Conservation (phyloP, 1,140 invertebrate genomes). For the Medauroidea extradentata region DNA sequence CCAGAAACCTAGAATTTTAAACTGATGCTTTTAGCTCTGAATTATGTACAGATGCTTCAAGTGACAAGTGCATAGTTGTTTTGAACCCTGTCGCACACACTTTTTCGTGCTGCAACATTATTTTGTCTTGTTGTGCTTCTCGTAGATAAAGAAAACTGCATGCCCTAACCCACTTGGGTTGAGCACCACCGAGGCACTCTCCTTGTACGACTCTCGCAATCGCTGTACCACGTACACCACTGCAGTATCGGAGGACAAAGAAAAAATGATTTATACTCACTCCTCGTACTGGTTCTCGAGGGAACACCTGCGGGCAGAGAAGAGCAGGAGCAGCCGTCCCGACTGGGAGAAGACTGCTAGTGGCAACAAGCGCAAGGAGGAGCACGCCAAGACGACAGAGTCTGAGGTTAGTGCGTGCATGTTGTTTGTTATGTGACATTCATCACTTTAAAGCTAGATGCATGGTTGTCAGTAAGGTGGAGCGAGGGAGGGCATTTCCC, state of each 20-base stretch:
- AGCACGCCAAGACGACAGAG: slow-evolving; percentile 1
- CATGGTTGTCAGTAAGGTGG: too few relatives aligned
- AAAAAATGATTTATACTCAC: slow-evolving; percentile 64
- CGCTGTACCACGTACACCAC: slow-evolving; percentile 53
- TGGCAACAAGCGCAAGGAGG: neutral
- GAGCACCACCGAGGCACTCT: slow-evolving; percentile 59
- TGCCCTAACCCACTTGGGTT: slow-evolving; percentile 67
- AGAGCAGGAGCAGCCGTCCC: slow-evolving; percentile 28
- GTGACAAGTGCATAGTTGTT: too few relatives aligned
- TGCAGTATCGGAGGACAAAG: slow-evolving; percentile 50
- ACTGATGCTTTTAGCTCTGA: too few relatives aligned
- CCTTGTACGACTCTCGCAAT: slow-evolving; percentile 51
- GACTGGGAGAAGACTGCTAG: neutral
- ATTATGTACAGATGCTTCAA: too few relatives aligned
- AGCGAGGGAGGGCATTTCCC: too few relatives aligned
- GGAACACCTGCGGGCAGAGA: slow-evolving; percentile 30
- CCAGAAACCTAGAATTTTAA: too few relatives aligned
- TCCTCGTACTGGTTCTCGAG: slow-evolving; percentile 53
- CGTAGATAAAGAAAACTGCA: slow-evolving; percentile 28
- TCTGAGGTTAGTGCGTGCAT: neutral
- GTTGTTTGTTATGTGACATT: too few relatives aligned
- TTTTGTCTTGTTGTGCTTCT: too few relatives aligned
- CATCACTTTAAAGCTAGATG: too few relatives aligned
- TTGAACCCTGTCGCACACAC: too few relatives aligned
- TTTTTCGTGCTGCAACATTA: too few relatives aligned